Evolutionary conservation across 2,888 invertebrate genomes (phyloP).

Genomic region (Mesochorus sp.): DNA sequence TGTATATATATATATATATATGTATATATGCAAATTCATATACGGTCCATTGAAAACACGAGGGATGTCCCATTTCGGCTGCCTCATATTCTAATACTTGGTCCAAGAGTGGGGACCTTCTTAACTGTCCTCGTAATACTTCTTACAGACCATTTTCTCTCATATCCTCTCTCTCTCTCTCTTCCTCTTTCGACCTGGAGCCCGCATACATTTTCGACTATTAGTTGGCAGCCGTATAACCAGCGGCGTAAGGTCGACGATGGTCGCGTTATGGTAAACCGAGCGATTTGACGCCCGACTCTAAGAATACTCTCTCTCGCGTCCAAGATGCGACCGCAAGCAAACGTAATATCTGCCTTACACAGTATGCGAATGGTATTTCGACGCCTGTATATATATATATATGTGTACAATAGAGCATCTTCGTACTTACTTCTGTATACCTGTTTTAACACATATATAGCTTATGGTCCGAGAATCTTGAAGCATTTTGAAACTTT

Average conservation of each 20-base stretch:
- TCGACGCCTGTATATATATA: not conserved
- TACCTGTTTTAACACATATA: not conserved
- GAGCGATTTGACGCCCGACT: conserved; percentile 74
- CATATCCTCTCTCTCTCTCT: too few relatives aligned
- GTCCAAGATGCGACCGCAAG: conserved; percentile 68
- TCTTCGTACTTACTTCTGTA: not conserved
- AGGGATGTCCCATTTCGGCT: conserved; percentile 20
- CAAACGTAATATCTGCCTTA: conserved; percentile 67
- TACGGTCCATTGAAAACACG: conserved; percentile 19
- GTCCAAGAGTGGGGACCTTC: conserved; percentile 30
- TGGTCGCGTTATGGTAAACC: conserved; percentile 79
- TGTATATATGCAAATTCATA: not conserved
- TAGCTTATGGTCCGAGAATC: conserved; percentile 11
- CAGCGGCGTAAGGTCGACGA: conserved; percentile 68
- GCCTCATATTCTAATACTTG: not conserved
- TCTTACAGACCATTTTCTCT: conserved; percentile 39
- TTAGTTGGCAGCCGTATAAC: not conserved
- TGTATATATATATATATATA: too few relatives aligned
- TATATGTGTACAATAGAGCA: not conserved
- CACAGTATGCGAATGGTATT: conserved; percentile 39
- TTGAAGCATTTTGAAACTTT: not conserved
- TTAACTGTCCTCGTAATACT: conserved; percentile 48
- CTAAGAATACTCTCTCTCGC: conserved; percentile 56
- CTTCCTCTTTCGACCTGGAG: too few relatives aligned
- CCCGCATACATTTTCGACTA: conserved; percentile 35